Conservation (phyloP, 2,797 vertebrate genomes). For the Coregonus sp. region DNA sequence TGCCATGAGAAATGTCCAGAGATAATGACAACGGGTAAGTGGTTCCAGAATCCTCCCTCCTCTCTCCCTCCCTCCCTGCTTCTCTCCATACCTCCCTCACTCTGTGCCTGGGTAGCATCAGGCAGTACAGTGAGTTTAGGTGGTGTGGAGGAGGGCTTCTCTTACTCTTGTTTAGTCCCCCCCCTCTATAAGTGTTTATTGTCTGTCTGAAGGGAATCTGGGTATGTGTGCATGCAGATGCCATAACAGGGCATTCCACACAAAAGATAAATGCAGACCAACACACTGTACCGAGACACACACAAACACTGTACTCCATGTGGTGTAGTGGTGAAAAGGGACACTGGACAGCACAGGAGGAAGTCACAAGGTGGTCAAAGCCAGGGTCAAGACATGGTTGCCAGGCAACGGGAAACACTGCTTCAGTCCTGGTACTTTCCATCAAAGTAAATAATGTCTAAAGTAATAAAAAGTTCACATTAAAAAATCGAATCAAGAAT, state of each 20-base stretch:
- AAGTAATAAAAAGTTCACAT: not conserved
- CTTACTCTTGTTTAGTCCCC: not conserved
- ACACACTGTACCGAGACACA: slow-evolving; percentile 42
- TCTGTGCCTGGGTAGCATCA: slow-evolving; percentile 9
- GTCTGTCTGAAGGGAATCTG: slow-evolving; percentile 61
- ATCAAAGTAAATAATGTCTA: too few species aligned
- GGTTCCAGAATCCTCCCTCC: slow-evolving; percentile 21
- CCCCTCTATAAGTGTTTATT: slow-evolving; percentile 11
- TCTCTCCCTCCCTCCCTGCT: not conserved
- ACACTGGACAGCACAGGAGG: not conserved
- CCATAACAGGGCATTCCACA: slow-evolving; percentile 74
- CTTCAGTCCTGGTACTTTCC: not conserved
- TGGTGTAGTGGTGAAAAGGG: slow-evolving; percentile 40
- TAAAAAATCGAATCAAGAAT: too few species aligned
- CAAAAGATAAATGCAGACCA: slow-evolving; percentile 56
- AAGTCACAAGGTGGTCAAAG: not conserved
- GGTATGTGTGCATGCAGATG: slow-evolving; percentile 52
- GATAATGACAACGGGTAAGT: slow-evolving; percentile 55
- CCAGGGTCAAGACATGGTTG: not conserved
- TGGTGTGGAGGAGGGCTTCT: not conserved
- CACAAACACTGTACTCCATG: slow-evolving; percentile 29
- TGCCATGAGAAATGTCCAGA: slow-evolving; percentile 55
- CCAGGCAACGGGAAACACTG: not conserved
- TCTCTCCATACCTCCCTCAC: not conserved
- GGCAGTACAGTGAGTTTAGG: not conserved